Evolutionary conservation across 1,140 invertebrate genomes (phyloP).

Genomic region (Chelonus insularis): DNA sequence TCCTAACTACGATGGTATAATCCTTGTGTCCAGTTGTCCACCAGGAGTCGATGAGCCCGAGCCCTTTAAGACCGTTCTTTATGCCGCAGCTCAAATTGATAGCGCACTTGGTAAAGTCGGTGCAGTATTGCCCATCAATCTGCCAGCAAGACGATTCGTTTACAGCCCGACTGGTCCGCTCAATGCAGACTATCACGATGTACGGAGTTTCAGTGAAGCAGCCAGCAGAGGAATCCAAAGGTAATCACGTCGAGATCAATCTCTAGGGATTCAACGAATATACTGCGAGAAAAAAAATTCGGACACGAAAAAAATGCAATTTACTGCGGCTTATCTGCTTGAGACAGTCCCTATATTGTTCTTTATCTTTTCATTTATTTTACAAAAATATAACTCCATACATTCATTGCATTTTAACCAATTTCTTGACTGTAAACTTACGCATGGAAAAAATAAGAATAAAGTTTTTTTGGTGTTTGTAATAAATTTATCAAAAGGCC

Average conservation of each 20-base stretch:
- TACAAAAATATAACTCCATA: not conserved
- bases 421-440: too few species aligned
- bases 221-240: constrained; percentile 66
- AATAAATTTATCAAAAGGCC: too few species aligned
- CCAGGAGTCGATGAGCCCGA: constrained; percentile 51
- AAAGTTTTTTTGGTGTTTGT: too few species aligned
- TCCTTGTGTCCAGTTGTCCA: constrained; percentile 46
- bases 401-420: too few species aligned
- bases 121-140: constrained; percentile 66
- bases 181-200: constrained; percentile 81
- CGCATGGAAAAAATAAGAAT: too few species aligned
- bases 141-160: constrained; percentile 70
- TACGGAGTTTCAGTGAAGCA: constrained; percentile 68
- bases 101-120: constrained; percentile 46
- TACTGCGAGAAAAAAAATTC: not conserved
- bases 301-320: constrained; percentile 3
- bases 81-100: constrained; percentile 47
- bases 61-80: constrained; percentile 54
- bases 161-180: constrained; percentile 78
- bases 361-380: not conserved
- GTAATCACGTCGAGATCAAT: constrained; percentile 48
- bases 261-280: not conserved
- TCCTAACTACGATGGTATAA: constrained; percentile 52
- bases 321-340: constrained; percentile 8
- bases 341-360: constrained; percentile 4